Evolutionary conservation across 2,797 vertebrate species (phyloP).

Genomic region (Anableps anableps): DNA sequence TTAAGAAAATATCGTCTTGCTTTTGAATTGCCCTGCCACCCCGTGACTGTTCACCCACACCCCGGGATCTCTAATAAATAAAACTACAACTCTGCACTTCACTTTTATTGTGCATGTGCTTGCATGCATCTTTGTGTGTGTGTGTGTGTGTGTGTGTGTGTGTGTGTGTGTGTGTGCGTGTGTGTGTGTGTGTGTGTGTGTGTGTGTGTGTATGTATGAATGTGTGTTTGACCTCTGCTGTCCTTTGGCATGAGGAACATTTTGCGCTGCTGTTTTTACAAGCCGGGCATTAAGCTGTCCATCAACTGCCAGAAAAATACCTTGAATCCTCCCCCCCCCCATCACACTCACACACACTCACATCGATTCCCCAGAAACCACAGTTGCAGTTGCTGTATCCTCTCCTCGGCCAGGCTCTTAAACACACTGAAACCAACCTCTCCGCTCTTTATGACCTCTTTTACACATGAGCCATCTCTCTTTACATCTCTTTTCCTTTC

Average conservation of each 20-base stretch:
- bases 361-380: constrained; percentile 63
- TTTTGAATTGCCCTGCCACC: constrained; percentile 48
- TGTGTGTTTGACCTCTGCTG: constrained; percentile 51
- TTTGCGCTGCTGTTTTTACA: constrained; percentile 77
- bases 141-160: constrained; percentile 16
- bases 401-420: constrained; percentile 71
- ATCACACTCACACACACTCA: constrained; percentile 37
- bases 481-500: constrained; percentile 53
- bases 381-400: constrained; percentile 55
- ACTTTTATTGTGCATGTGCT: constrained; percentile 51
- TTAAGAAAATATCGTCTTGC: constrained; percentile 66
- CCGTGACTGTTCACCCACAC: constrained; percentile 64
- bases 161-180: constrained; percentile 11
- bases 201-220: not conserved
- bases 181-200: constrained; percentile 17
- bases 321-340: constrained; percentile 50
- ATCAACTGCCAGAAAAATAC: constrained; percentile 76
- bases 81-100: constrained; percentile 55
- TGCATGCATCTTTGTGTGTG: constrained; percentile 16
- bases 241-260: constrained; percentile 73
- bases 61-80: constrained; percentile 64
- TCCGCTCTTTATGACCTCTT: constrained; percentile 59
- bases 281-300: constrained; percentile 74
- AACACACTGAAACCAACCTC: constrained; percentile 69
- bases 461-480: constrained; percentile 63